These are phyloP conservation scores for Philotrypesis tridentata DNA, from an alignment of 1,140 invertebrate species.

Conservation along the genomic window DNA sequence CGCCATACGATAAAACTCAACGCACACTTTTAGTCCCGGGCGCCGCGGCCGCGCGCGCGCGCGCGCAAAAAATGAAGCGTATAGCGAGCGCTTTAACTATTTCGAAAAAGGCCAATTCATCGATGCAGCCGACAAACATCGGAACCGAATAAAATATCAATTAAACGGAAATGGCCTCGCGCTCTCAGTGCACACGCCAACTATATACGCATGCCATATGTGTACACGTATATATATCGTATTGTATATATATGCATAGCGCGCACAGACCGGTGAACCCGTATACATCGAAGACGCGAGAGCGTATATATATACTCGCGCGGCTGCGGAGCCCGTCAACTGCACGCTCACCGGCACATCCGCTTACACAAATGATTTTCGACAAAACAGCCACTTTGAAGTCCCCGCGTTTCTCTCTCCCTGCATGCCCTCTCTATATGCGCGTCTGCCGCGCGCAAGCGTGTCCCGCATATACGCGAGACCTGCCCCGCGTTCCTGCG, in stretches of 20 bases:
- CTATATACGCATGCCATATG: no score
- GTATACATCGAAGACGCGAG: background rate
- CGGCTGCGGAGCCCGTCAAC: background rate
- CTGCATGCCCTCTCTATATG: no score
- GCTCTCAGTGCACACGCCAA: no score
- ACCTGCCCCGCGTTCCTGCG: background rate
- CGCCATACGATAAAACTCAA: no score
- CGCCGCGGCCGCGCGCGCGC: no score
- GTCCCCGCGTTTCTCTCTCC: background rate
- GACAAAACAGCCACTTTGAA: slow-evolving; percentile 23
- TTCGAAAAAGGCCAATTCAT: no score
- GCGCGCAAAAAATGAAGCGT: background rate
- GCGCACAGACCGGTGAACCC: no score
- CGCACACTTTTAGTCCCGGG: no score
- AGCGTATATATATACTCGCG: background rate
- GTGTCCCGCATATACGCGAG: background rate
- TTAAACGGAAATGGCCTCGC: background rate
- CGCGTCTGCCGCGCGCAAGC: no score
- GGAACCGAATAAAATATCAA: background rate
- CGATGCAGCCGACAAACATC: background rate
- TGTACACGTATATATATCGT: no score
- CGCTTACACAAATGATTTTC: slow-evolving; percentile 11
- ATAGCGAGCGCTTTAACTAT: background rate
- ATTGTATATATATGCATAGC: no score
- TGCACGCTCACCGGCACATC: background rate